Base-by-base conservation (phyloP, 2,113 vertebrate species). In the Thomomys bottae region DNA sequence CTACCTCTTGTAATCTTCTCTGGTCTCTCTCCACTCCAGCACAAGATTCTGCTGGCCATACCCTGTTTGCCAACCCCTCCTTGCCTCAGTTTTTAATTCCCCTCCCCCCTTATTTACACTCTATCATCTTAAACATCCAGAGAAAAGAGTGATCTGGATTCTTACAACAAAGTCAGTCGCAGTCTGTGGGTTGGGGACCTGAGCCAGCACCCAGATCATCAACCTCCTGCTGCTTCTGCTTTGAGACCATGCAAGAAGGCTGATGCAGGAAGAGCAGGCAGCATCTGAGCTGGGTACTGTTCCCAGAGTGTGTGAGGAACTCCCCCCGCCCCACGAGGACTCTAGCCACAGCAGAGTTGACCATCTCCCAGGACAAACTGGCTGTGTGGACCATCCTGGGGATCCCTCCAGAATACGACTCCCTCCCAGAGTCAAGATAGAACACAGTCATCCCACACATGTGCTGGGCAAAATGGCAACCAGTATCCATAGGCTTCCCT, bases 201-300 rank as follows among this genome's bases (percentile, higher is more conserved):
- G 4, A 15, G 70, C 87, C 67, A 61, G 38, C 0, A 5, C 42
- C 82, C 80, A 57, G 34, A 45, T 34, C 49, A 36, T 21, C 66
- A 45, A 34, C 63, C 84, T 57, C 28, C 36, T 1, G 8, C 61
- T 34, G 40, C 92, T 95, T 96, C 90, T 82, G 57, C 92, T 94
- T 61, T 88, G 57, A 11, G 30, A 23, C 49, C 30, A 40, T n/a
- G 40, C 9, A 57, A 76, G 45, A 42, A 80, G 10, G 14, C 36
- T 66, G 59, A 63, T 75, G 66, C 66, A 54, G 72, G 61, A 93
- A 92, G 59, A 78, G 18, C 12, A 18, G 49, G 34, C 8, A 8
- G 15, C 1, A 3, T 30, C 30, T 30, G 2, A 49, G 38, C 8
- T 81, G 34, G 38, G 15, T 8, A 3, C 49, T 38, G 11, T 32